Conservation (phyloP, 2,797 vertebrate species). For the Scomberomorus guttatus region DNA sequence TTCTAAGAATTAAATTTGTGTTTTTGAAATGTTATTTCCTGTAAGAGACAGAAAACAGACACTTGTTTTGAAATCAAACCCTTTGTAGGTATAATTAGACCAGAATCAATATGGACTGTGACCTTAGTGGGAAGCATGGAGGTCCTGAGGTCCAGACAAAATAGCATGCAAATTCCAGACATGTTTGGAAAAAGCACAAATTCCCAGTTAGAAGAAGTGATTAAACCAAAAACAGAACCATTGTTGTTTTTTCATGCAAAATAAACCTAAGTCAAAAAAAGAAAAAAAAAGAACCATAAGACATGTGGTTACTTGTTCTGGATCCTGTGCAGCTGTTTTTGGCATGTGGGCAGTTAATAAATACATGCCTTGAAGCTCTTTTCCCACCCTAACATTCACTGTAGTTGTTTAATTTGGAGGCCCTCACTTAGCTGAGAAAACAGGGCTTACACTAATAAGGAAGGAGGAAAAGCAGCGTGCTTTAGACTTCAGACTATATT, state of each 20-base stretch:
- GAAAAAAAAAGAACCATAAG: neutral
- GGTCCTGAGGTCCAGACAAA: slow-evolving; percentile 15
- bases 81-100: slow-evolving; percentile 31
- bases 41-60: slow-evolving; percentile 11
- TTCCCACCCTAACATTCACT: neutral
- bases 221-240: neutral
- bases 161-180: slow-evolving; percentile 33
- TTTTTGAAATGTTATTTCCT: slow-evolving; percentile 1
- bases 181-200: slow-evolving; percentile 17
- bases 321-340: slow-evolving; percentile 10
- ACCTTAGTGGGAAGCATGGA: slow-evolving; percentile 4
- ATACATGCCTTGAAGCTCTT: slow-evolving; percentile 2
- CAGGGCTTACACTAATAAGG: neutral
- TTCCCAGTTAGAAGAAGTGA: slow-evolving; percentile 5
- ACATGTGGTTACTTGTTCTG: neutral
- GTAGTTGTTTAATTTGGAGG: neutral
- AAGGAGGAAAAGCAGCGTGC: neutral
- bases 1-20: neutral
- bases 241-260: neutral
- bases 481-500: slow-evolving; percentile 1
- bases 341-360: neutral
- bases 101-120: slow-evolving; percentile 37
- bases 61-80: slow-evolving; percentile 13
- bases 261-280: neutral
- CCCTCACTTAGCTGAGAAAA: neutral